Percentiles rank a stretch among this genome's conserved stretches.
Conservation (phyloP, 2,888 invertebrate species). For the Linnaemya tessellans region DNA sequence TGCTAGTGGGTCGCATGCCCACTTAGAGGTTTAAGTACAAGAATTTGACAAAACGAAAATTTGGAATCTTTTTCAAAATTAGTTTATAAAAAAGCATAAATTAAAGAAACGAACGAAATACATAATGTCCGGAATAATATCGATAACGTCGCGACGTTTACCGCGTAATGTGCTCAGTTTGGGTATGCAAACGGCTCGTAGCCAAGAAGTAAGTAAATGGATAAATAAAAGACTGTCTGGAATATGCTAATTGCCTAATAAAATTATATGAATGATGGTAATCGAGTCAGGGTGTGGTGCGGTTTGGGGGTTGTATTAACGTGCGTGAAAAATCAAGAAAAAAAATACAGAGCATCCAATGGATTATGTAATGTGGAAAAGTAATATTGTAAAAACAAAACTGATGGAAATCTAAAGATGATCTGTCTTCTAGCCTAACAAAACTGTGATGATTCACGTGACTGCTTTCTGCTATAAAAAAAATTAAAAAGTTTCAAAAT, state of each 20-base stretch:
- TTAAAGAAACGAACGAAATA: slow-evolving; percentile 56
- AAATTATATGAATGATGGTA: slow-evolving; percentile 7
- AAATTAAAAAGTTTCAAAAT: slow-evolving; percentile 2
- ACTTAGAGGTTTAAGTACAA: slow-evolving; percentile 60
- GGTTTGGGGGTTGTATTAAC: slow-evolving; percentile 8
- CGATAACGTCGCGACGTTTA: slow-evolving; percentile 83
- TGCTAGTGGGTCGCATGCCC: slow-evolving; percentile 61
- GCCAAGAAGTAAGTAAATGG: slow-evolving; percentile 79
- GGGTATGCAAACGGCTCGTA: slow-evolving; percentile 77
- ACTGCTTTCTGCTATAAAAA: slow-evolving; percentile 11
- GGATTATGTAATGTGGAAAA: slow-evolving; percentile 78
- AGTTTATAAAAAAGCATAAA: slow-evolving; percentile 29
- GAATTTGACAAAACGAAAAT: slow-evolving; percentile 41
- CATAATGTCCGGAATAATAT: slow-evolving; percentile 84
- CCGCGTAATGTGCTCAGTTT: slow-evolving; percentile 81
- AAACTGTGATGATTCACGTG: slow-evolving; percentile 59
- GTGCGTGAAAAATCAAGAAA: slow-evolving; percentile 15
- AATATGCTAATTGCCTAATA: background rate
- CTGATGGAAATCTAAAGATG: slow-evolving; percentile 36
- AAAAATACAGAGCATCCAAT: slow-evolving; percentile 48
- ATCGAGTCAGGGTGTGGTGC: slow-evolving; percentile 1
- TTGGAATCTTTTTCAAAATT: slow-evolving; percentile 29
- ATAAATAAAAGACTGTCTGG: slow-evolving; percentile 23
- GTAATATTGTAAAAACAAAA: slow-evolving; percentile 56
- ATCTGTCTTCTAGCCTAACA: background rate